phyloP scores from a whole-genome alignment of 2,113 vertebrate genomes.

The Candoia aspera region DNA sequence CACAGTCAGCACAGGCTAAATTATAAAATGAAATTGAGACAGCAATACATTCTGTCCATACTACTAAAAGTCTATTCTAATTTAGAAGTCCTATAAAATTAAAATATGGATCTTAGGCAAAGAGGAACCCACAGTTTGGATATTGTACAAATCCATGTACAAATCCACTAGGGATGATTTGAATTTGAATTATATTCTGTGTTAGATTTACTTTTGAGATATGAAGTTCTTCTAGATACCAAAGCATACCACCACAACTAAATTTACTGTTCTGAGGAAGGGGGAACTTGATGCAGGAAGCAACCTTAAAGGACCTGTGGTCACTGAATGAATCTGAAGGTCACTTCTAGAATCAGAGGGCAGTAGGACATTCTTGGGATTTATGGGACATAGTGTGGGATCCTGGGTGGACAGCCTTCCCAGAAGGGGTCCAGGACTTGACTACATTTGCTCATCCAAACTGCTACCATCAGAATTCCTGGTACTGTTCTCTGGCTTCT shows the following conservation, averaged over 20 bases:
- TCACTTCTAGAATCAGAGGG: background rate
- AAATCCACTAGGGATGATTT: background rate
- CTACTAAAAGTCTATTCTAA: background rate
- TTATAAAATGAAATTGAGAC: background rate
- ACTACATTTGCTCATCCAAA: background rate
- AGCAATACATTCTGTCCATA: background rate
- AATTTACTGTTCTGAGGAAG: background rate
- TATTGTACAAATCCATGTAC: background rate
- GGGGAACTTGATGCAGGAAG: background rate
- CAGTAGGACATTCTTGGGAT: background rate
- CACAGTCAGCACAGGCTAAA: background rate
- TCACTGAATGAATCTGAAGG: background rate
- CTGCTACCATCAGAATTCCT: background rate
- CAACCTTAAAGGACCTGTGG: background rate
- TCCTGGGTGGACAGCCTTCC: background rate
- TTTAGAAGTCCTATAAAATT: background rate
- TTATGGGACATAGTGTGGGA: background rate
- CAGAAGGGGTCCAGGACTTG: background rate
- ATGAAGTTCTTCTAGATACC: background rate
- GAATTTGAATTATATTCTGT: background rate
- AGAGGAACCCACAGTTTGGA: background rate
- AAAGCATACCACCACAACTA: background rate
- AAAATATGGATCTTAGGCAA: background rate
- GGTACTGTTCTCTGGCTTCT: background rate
- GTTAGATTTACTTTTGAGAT: background rate